Percentiles rank a stretch among this genome's conserved stretches.
Evolutionary conservation across 2,797 vertebrate genomes (phyloP).

Genomic region (Enteromius viviparus): DNA sequence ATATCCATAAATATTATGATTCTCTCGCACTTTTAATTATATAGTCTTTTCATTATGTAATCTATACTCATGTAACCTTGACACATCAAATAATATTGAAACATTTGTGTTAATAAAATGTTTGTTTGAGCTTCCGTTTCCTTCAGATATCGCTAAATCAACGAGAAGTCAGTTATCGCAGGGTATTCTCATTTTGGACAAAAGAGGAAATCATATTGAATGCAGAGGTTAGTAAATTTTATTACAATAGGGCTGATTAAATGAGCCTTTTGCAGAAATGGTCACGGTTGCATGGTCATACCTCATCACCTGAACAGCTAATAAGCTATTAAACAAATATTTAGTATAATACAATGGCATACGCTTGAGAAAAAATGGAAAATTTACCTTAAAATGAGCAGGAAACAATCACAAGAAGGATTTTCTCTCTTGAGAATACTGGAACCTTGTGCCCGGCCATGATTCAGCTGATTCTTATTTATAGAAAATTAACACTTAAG

Average conservation of each 20-base stretch:
- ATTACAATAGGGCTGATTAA: slow-evolving; percentile 52
- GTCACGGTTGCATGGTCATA: neutral
- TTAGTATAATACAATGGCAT: slow-evolving; percentile 20
- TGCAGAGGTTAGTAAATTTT: slow-evolving; percentile 48
- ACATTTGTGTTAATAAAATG: slow-evolving; percentile 44
- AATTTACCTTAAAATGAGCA: slow-evolving; percentile 22
- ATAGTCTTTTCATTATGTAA: neutral
- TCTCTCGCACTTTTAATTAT: neutral
- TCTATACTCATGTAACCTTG: neutral
- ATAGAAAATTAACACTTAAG: slow-evolving; percentile 59
- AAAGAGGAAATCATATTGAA: slow-evolving; percentile 7
- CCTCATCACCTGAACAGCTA: slow-evolving; percentile 26
- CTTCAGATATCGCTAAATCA: neutral
- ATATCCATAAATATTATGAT: slow-evolving; percentile 1
- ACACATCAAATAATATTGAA: neutral
- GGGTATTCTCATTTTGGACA: neutral
- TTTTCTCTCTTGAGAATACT: slow-evolving; percentile 34
- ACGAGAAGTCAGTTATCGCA: neutral
- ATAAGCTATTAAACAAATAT: slow-evolving; percentile 16
- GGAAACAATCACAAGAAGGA: neutral
- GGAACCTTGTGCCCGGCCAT: neutral
- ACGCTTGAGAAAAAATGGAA: neutral
- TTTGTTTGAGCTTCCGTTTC: neutral
- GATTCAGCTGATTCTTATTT: slow-evolving; percentile 12
- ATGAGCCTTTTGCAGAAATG: slow-evolving; percentile 45